These are phyloP conservation scores for Penaeus monodon DNA, from an alignment of 2,888 invertebrate genomes.

Conservation along the genomic window DNA sequence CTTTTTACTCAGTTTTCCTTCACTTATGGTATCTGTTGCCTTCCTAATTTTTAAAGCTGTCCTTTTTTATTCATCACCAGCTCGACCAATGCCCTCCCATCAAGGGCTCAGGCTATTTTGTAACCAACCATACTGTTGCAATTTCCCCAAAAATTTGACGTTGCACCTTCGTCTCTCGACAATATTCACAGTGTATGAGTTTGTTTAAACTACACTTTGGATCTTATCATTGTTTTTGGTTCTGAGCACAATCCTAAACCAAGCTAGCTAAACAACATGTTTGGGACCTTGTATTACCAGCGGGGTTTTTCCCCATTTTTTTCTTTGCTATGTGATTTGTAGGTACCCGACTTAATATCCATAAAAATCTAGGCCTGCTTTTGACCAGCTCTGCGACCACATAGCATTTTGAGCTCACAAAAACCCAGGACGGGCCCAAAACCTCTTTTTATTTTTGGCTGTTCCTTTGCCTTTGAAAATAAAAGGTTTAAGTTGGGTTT, in stretches of 20 bases:
- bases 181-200: slow-evolving; percentile 11
- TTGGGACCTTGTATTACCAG: slow-evolving; percentile 9
- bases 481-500: no score
- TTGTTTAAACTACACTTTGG: neutral
- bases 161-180: neutral
- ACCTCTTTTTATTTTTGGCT: no score
- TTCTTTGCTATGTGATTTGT: no score
- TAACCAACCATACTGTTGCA: slow-evolving; percentile 23
- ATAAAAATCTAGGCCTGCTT: no score
- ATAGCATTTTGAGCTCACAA: no score
- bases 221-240: slow-evolving; percentile 25
- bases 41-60: neutral
- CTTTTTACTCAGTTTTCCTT: neutral
- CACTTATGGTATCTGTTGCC: neutral
- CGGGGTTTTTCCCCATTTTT: neutral
- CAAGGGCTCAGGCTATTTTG: slow-evolving; percentile 6
- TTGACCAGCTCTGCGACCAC: no score
- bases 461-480: no score
- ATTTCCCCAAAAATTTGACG: neutral
- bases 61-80: neutral
- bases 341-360: no score
- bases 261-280: slow-evolving; percentile 25
- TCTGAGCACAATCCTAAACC: slow-evolving; percentile 27
- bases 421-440: no score
- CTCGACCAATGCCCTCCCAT: neutral